Evolutionary conservation across 2,797 vertebrate genomes (phyloP).

Genomic region (Tragelaphus oryx): DNA sequence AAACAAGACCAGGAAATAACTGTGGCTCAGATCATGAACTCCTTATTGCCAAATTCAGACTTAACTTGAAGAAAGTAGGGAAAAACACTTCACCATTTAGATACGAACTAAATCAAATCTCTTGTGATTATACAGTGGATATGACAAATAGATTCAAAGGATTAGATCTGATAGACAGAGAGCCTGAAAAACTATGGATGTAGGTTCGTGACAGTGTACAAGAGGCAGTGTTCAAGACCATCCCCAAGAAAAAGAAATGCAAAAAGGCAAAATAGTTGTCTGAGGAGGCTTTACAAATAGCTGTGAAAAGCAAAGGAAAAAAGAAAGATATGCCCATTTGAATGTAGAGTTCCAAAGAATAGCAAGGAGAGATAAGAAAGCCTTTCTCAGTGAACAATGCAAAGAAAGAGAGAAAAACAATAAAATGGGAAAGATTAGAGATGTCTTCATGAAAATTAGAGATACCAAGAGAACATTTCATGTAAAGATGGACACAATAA

Average conservation of each 20-base stretch:
- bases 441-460: background rate
- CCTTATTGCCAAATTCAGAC: background rate
- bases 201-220: background rate
- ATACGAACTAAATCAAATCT: background rate
- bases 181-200: background rate
- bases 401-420: background rate
- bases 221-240: background rate
- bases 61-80: background rate
- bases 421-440: background rate
- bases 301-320: background rate
- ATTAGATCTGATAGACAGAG: background rate
- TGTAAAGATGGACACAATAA: background rate
- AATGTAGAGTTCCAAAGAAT: background rate
- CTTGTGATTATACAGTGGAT: background rate
- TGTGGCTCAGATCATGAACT: background rate
- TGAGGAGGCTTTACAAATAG: background rate
- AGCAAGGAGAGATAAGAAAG: background rate
- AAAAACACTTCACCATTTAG: background rate
- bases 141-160: background rate
- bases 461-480: background rate
- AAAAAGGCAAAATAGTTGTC: background rate
- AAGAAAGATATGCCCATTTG: background rate
- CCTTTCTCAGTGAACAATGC: background rate
- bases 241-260: background rate
- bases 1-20: background rate